phyloP scores from a whole-genome alignment of 2,888 invertebrate species.

The Heterodera filipjevi region DNA sequence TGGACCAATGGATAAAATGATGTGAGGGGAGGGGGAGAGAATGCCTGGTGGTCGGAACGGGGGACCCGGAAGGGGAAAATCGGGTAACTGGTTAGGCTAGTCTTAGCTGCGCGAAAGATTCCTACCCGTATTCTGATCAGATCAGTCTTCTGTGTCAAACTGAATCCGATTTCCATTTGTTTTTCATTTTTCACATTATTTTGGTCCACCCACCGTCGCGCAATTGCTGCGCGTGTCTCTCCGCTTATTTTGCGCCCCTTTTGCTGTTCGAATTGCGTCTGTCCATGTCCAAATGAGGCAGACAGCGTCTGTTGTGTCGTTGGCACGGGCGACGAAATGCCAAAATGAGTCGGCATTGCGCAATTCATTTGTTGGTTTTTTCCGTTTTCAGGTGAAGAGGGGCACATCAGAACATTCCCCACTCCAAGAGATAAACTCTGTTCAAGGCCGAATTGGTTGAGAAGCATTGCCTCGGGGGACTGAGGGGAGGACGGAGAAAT shows the following conservation, averaged over 20 bases:
- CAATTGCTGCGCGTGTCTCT: background rate
- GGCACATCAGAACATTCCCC: background rate
- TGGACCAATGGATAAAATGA: no score
- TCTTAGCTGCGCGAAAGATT: no score
- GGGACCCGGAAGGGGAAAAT: no score
- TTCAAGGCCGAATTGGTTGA: conserved; percentile 1
- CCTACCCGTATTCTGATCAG: no score
- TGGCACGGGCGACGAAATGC: background rate
- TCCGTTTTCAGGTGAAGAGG: background rate
- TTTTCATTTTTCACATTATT: no score
- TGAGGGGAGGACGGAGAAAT: background rate
- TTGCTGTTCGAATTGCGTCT: conserved; percentile 16
- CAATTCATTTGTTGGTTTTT: background rate
- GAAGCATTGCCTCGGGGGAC: conserved; percentile 2
- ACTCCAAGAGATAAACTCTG: background rate
- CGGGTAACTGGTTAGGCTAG: no score
- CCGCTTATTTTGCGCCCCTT: background rate
- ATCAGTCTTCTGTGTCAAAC: no score
- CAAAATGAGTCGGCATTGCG: background rate
- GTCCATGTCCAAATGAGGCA: conserved; percentile 25
- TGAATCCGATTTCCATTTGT: no score
- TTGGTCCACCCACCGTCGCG: background rate
- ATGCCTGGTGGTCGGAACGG: no score
- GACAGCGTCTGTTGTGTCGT: conserved; percentile 18
- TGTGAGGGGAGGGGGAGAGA: no score